phyloP scores from a whole-genome alignment of 2,888 invertebrate species.

The Heliconius sara region DNA sequence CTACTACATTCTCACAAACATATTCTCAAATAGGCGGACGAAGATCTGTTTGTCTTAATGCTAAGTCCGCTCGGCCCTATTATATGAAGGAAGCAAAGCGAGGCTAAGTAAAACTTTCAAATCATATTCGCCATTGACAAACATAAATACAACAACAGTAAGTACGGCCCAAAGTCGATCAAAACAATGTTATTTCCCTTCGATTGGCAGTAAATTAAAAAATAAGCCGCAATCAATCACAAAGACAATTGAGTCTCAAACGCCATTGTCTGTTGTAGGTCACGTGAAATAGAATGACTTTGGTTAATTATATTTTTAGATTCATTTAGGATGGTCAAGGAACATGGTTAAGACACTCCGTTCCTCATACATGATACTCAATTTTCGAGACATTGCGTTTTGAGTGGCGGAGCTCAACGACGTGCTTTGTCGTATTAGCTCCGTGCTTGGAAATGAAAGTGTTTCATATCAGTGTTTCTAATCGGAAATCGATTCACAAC shows the following conservation, averaged over 20 bases:
- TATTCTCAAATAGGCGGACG: background rate
- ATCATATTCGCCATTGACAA: background rate
- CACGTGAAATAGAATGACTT: background rate
- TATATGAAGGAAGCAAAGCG: background rate
- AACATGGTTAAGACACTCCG: background rate
- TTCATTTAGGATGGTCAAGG: background rate
- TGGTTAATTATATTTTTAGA: background rate
- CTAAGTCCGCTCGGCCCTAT: background rate
- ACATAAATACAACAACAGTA: background rate
- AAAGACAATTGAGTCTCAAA: slow-evolving; percentile 34
- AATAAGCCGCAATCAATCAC: slow-evolving; percentile 40
- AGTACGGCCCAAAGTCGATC: background rate
- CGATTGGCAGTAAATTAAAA: slow-evolving; percentile 37
- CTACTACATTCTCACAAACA: background rate
- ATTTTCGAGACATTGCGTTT: no score
- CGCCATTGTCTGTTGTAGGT: slow-evolving; percentile 23
- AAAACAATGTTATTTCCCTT: slow-evolving; percentile 16
- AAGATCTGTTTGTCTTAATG: background rate
- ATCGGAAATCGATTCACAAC: no score
- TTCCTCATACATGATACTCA: background rate
- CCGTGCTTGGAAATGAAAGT: no score
- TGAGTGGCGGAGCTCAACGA: no score
- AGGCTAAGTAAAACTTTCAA: background rate
- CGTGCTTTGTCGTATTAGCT: no score
- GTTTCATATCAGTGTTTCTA: no score